Evolutionary conservation across 2,888 invertebrate genomes (phyloP), one percentile per base, ranked within the genome.

Genomic region (Hermodice carunculata): DNA sequence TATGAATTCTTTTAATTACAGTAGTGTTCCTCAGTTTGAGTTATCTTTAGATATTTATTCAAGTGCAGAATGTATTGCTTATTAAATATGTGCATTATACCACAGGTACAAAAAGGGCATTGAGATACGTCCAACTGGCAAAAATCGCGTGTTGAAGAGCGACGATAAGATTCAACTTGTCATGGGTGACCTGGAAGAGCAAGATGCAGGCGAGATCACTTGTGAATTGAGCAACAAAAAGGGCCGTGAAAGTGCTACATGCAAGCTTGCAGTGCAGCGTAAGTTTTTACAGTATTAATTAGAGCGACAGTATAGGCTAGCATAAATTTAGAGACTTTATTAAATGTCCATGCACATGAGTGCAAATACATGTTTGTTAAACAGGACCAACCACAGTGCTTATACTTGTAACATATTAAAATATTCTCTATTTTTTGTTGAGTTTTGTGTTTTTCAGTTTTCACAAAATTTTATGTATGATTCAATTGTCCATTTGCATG

Each of bases 141-240:
- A 88, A 42, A 91, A 90, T 0, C 88, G 92, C 34, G 90, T 92
- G 79, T 88, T 88, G 22, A 86, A 68, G 8, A 86, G 87, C 66
- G 92, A 92, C 69, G 95, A 94, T 42, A 89, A 92, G 0, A 94
- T 95, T 84, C 91, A 92, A 70, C 89, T 99, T 68, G 93, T 94
- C 77, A 93, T 99, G 80, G 90, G 91, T 48, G 97, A 98, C 78
- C 92, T 96, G 0, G 90, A 92, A 77, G 93, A 95, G 67, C 92
- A 92, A 3, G 99, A 99, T 86, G 95, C 94, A 75, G 98, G 96
- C 17, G 96, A 96, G 82, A 98, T 96, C 87, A 95, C 95, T 0
- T 98, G 98, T 83, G 97, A 98, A 82, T 94, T 98, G 0, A 91
- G 92, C 81, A 99, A 99, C 87, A 91, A 93, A 14, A 91, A 97